Conservation (phyloP, 1,140 invertebrate species). For the Cepaea nemoralis region DNA sequence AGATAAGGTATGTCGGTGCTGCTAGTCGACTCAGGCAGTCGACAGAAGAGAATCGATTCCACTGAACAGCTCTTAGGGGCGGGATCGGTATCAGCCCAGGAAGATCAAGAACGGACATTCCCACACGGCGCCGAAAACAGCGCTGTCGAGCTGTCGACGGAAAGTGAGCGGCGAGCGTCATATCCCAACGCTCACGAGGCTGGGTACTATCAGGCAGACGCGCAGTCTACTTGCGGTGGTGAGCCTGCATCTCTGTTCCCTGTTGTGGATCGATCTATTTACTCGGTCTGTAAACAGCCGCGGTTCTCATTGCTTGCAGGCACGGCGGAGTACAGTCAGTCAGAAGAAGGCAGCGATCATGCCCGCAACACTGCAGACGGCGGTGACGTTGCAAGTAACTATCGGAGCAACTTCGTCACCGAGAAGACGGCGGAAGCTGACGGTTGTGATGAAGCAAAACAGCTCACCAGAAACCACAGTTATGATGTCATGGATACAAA, state of each 20-base stretch:
- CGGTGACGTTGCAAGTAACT: conserved; percentile 7
- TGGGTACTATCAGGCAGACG: not conserved
- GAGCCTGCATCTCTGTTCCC: not conserved
- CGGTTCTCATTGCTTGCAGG: conserved; percentile 8
- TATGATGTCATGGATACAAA: conserved; percentile 32
- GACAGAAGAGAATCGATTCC: conserved; percentile 62
- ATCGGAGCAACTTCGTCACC: conserved; percentile 12
- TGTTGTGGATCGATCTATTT: not conserved
- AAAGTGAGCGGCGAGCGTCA: conserved; percentile 14
- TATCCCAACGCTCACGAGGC: conserved; percentile 13
- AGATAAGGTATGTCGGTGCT: conserved; percentile 57
- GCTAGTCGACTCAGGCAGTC: conserved; percentile 59
- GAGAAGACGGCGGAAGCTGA: not conserved
- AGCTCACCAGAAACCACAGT: not conserved
- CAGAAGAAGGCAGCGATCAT: not conserved
- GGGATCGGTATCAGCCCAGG: conserved; percentile 32
- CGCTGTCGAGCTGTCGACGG: conserved; percentile 17
- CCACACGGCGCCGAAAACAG: conserved; percentile 24
- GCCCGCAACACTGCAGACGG: not conserved
- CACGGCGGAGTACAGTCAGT: not conserved
- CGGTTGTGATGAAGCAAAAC: not conserved
- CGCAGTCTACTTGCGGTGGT: conserved; percentile 19
- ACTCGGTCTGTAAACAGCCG: not conserved
- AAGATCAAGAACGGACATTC: conserved; percentile 37
- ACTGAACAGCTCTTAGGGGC: conserved; percentile 55